A percentile compares a stretch with the other conserved stretches of the same genome.
Evolutionary conservation across 2,113 vertebrate genomes (phyloP).

Genomic region (Poecile atricapillus): DNA sequence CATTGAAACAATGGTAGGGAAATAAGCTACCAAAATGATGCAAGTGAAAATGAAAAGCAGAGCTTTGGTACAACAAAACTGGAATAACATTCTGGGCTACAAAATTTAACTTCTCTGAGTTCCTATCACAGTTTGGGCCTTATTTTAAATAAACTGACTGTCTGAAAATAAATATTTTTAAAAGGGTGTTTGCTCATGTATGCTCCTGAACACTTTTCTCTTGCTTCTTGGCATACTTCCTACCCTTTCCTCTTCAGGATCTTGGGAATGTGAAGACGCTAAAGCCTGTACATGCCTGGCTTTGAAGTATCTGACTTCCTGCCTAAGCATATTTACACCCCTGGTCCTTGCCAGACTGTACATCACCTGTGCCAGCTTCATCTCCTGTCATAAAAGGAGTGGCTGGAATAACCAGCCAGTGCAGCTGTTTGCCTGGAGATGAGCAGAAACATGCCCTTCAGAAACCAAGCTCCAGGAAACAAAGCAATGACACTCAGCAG

Average conservation of each 20-base stretch:
- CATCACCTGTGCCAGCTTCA: slow-evolving; percentile 6
- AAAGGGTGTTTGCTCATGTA: background rate
- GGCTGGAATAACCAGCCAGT: slow-evolving; percentile 15
- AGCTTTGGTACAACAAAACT: background rate
- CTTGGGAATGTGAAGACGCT: background rate
- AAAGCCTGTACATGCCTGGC: slow-evolving; percentile 10
- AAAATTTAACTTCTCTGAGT: background rate
- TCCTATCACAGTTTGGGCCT: background rate
- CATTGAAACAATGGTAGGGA: background rate
- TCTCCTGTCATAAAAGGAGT: background rate
- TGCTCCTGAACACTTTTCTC: background rate
- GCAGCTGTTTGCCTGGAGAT: slow-evolving; percentile 5
- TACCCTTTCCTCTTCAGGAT: background rate
- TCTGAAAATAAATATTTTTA: background rate
- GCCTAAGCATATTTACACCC: background rate
- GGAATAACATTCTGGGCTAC: background rate
- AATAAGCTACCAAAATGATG: background rate
- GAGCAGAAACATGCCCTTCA: slow-evolving; percentile 5
- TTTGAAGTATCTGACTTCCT: slow-evolving; percentile 26
- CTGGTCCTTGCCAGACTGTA: background rate
- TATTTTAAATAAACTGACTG: background rate
- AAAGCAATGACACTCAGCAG: background rate
- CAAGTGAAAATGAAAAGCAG: background rate
- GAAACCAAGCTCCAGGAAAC: background rate
- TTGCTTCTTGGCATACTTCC: background rate